Evolutionary conservation across 2,888 invertebrate genomes (phyloP).

Genomic region (Tinea trinotella): DNA sequence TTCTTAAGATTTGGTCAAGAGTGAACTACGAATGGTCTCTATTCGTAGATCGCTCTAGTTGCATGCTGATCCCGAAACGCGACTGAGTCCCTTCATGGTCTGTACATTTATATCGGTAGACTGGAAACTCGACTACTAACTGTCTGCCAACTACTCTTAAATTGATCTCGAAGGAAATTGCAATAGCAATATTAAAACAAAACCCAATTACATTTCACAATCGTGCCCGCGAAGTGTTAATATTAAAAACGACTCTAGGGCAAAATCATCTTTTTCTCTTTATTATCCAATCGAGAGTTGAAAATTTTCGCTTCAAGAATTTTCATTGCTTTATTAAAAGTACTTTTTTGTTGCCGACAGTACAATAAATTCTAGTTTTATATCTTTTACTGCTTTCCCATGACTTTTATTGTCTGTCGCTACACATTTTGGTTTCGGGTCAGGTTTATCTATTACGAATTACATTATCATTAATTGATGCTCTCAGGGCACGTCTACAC

Average conservation of each 20-base stretch:
- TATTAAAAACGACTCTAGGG: slow-evolving; percentile 3
- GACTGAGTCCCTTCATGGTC: too few relatives aligned
- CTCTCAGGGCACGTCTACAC: too few relatives aligned
- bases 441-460: background rate
- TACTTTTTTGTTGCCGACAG: slow-evolving; percentile 4
- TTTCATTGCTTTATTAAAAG: slow-evolving; percentile 18
- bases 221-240: background rate
- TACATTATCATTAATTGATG: background rate
- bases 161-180: too few relatives aligned
- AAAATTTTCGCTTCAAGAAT: background rate
- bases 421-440: background rate
- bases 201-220: background rate
- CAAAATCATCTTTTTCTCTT: slow-evolving; percentile 5
- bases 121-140: too few relatives aligned
- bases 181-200: background rate
- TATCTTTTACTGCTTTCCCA: slow-evolving; percentile 13
- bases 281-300: slow-evolving; percentile 11
- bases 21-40: too few relatives aligned
- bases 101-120: too few relatives aligned
- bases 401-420: slow-evolving; percentile 18
- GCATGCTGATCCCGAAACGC: too few relatives aligned
- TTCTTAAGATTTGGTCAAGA: too few relatives aligned
- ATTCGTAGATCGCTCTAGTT: too few relatives aligned
- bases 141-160: too few relatives aligned
- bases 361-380: slow-evolving; percentile 16